Percentiles rank a stretch among this genome's conserved stretches.
Evolutionary conservation across 1,140 invertebrate species (phyloP).

Genomic region (Procambarus virginalis): DNA sequence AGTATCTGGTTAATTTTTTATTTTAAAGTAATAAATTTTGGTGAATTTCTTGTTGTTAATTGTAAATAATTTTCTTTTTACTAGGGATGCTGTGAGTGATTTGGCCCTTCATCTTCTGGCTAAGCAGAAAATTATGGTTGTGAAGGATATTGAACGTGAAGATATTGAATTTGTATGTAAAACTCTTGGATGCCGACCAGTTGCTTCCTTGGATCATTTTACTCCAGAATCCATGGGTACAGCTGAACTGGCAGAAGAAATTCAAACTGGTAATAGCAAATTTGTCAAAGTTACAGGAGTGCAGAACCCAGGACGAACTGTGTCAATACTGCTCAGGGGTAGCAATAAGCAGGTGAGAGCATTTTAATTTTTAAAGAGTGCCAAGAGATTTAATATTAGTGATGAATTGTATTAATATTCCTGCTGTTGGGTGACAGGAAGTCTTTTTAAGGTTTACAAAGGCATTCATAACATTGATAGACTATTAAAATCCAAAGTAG

Average conservation of each 20-base stretch:
- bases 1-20: too few relatives aligned
- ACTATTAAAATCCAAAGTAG: too few relatives aligned
- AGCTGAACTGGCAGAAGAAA: slow-evolving; percentile 96
- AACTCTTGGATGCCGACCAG: slow-evolving; percentile 86
- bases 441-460: too few relatives aligned
- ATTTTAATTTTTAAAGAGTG: not conserved
- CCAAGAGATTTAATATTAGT: too few relatives aligned
- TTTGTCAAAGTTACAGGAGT: slow-evolving; percentile 95
- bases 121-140: slow-evolving; percentile 99
- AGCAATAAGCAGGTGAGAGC: slow-evolving; percentile 94
- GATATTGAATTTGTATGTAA: slow-evolving; percentile 99
- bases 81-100: slow-evolving; percentile 95
- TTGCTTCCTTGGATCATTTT: slow-evolving; percentile 99
- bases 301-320: slow-evolving; percentile 89
- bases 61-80: slow-evolving; percentile 37
- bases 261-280: slow-evolving; percentile 90
- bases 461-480: too few relatives aligned
- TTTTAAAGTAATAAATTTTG: too few relatives aligned
- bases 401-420: too few relatives aligned
- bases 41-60: too few relatives aligned
- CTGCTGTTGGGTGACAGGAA: too few relatives aligned
- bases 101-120: slow-evolving; percentile 98
- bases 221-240: slow-evolving; percentile 89
- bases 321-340: slow-evolving; percentile 94
- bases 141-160: slow-evolving; percentile 98